Conservation (phyloP, 37 sponge, comb jelly and placozoan genomes). For the Halichondria panicea region DNA sequence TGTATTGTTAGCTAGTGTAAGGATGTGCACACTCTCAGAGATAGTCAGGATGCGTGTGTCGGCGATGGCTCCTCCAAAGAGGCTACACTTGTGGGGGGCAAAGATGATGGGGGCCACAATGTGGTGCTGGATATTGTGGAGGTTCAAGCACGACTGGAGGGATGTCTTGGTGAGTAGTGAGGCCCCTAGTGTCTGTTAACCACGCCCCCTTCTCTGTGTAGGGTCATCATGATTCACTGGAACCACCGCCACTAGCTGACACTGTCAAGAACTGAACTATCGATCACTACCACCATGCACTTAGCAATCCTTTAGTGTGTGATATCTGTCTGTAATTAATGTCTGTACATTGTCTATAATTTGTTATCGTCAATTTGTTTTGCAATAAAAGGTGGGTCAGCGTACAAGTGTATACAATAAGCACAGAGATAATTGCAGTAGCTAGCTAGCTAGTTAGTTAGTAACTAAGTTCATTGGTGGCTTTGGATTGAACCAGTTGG, state of each 20-base stretch:
- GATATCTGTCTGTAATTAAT: too few relatives aligned
- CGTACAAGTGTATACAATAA: too few relatives aligned
- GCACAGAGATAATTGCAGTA: too few relatives aligned
- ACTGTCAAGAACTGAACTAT: too few relatives aligned
- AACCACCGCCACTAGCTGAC: constrained; percentile 51
- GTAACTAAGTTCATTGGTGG: too few relatives aligned
- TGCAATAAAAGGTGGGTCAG: too few relatives aligned
- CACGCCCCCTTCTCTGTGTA: background rate
- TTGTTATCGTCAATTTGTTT: too few relatives aligned
- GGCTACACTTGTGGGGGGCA: constrained; percentile 37
- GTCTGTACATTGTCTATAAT: too few relatives aligned
- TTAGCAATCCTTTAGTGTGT: too few relatives aligned
- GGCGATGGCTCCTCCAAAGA: constrained; percentile 38
- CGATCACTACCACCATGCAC: too few relatives aligned
- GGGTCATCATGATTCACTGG: constrained; percentile 63
- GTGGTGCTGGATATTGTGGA: constrained; percentile 93
- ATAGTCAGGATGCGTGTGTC: constrained; percentile 20
- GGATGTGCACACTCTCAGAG: background rate
- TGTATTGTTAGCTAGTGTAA: background rate
- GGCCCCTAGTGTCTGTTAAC: background rate
- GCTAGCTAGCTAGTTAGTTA: too few relatives aligned
- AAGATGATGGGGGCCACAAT: constrained; percentile 80
- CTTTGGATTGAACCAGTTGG: too few relatives aligned
- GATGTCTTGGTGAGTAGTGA: constrained; percentile 70
- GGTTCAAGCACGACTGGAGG: constrained; percentile 91